A percentile compares a stretch with the other conserved stretches of the same genome.
Conservation (phyloP, 2,113 vertebrate genomes). For the Phodopus roborovskii region DNA sequence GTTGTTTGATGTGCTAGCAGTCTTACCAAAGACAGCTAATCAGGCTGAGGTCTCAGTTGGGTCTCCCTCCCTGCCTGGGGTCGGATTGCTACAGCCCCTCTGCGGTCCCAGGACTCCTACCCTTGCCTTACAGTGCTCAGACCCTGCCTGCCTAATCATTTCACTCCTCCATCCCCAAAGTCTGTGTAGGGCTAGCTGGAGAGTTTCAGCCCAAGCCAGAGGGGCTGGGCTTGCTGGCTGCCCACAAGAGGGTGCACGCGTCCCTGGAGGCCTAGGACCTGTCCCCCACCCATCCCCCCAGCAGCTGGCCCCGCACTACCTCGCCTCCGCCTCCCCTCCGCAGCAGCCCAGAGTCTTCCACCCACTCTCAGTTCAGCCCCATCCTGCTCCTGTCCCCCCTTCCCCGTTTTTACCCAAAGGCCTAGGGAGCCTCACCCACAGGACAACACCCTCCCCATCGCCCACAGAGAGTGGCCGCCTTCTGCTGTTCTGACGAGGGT, state of each 20-base stretch:
- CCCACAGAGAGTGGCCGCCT: neutral
- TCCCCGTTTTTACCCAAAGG: constrained; percentile 40
- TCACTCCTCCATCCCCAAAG: neutral
- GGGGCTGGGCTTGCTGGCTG: neutral
- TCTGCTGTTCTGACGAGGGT: constrained; percentile 40
- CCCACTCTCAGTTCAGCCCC: constrained; percentile 44
- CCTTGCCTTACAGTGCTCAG: neutral
- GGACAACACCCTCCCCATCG: neutral
- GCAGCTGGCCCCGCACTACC: rapidly evolving
- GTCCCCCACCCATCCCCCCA: rapidly evolving
- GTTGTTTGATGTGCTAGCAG: neutral
- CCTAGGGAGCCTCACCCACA: neutral
- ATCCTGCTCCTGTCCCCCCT: constrained; percentile 70
- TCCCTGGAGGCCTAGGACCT: neutral
- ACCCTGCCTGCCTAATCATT: neutral
- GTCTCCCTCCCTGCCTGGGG: neutral
- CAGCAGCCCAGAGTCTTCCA: neutral
- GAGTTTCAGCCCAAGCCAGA: neutral
- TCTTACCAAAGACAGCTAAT: neutral
- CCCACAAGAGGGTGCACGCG: too few species aligned
- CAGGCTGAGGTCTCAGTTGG: neutral
- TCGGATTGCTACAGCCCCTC: neutral
- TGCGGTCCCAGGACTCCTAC: neutral
- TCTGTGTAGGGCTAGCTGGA: neutral
- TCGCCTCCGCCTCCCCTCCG: neutral